phyloP scores from a whole-genome alignment of 2,113 vertebrate species.

The Gopherus evgoodei region DNA sequence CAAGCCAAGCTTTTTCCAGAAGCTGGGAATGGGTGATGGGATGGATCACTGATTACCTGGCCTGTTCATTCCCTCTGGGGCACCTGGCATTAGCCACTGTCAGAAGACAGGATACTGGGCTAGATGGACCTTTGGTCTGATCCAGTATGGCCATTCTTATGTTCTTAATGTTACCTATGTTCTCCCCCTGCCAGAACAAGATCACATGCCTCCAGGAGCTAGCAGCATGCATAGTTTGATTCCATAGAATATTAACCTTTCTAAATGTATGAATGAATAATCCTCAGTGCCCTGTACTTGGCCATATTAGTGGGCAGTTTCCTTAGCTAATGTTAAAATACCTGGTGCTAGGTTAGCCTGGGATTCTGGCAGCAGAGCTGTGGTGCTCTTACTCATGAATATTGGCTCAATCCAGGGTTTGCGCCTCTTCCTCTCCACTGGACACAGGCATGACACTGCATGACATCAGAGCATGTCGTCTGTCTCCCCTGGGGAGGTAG shows the following conservation, averaged over 20 bases:
- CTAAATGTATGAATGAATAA: not conserved
- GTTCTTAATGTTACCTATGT: not conserved
- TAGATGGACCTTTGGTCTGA: too few relatives aligned
- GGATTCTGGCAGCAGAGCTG: slow-evolving; percentile 39
- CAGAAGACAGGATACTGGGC: too few relatives aligned
- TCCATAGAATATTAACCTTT: slow-evolving; percentile 19
- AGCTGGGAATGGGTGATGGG: too few relatives aligned
- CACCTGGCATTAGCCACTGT: too few relatives aligned
- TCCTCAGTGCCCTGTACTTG: not conserved
- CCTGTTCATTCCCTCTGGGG: too few relatives aligned
- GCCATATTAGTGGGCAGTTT: slow-evolving; percentile 40
- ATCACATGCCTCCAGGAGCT: not conserved
- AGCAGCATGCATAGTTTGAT: not conserved
- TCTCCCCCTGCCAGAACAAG: slow-evolving; percentile 23
- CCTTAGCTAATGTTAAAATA: slow-evolving; percentile 7
- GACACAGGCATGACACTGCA: not conserved
- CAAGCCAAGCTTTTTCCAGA: not conserved
- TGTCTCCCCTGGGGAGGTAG: not conserved
- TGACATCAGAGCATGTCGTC: not conserved
- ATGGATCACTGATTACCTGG: too few relatives aligned
- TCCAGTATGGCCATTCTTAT: too few relatives aligned
- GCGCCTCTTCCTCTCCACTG: not conserved
- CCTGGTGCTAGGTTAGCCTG: slow-evolving; percentile 45
- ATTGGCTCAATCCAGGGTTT: slow-evolving; percentile 2
- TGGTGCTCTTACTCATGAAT: slow-evolving; percentile 2